Base-by-base conservation (phyloP, 64 coral and sea anemone species). In the Montipora efflorescens region DNA sequence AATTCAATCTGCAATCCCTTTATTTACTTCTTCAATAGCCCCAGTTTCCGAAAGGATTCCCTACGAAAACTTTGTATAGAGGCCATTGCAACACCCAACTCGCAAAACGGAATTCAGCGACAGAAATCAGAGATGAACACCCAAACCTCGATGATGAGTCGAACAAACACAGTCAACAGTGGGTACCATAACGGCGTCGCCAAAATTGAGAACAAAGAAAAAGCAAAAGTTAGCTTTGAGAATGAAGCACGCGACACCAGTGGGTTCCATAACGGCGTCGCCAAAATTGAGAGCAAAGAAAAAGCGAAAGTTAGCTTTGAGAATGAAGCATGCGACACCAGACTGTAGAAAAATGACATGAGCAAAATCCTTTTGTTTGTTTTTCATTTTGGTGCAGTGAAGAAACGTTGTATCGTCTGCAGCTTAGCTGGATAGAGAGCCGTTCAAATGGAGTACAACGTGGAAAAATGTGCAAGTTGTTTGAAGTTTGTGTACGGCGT, bases 1-100 rank as follows among this genome's bases (percentile, higher is more conserved):
- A 98, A 98, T 66, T 98, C 96, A 48, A 52, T 95, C 19, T 92
- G 92, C 59, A 98, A 98, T 22, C 96, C 96, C 0, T 94, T 98
- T 59, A 94, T 98, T 43, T 98, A 98, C 48, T 98, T 98, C 73
- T 98, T 98, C 52, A 95, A 90, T 22, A 98, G 91, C n/a, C 82
- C 61, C 16, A 71, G 46, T 45, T 85, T 98, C 52, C 87, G 96
- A 48, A 95, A 64, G n/a, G 92, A 90, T 23, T 98, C 89, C 19
- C 71, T 98, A 90, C 79, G 86, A 59, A 79, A 88, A 69, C 46
- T 93, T 88, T 86, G 82, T 51, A 72, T 86, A 18, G 82, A 86
- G 18, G 46, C 13, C 8, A 18, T 21, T 12, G 43, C 68, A 71
- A 19, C 66, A 50, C 19, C 82, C 2, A 51, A 15, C 19, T 45